A percentile compares a stretch with the other conserved stretches of the same genome.
Conservation (phyloP, 2,888 invertebrate species). For the Sericinus montela region DNA sequence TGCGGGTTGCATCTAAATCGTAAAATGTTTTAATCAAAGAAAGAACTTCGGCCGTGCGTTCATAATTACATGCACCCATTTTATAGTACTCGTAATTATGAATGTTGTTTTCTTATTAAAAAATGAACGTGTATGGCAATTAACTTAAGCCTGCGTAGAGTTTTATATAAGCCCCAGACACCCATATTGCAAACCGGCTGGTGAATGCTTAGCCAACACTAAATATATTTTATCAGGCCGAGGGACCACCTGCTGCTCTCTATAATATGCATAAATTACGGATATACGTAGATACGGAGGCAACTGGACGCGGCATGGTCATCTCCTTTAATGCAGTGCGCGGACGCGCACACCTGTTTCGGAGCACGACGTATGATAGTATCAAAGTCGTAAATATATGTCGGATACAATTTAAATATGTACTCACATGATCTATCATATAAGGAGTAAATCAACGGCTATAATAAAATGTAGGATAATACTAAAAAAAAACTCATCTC, state of each 20-base stretch:
- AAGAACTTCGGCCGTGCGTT: too few species aligned
- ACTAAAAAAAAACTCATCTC: too few species aligned
- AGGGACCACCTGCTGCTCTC: conserved; percentile 16
- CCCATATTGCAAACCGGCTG: conserved; percentile 19
- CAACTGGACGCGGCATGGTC: conserved; percentile 15
- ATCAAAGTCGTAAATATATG: not conserved
- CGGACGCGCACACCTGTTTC: conserved; percentile 20
- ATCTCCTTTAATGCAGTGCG: conserved; percentile 15
- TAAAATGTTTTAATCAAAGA: too few species aligned
- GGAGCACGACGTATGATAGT: not conserved
- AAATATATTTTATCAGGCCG: conserved; percentile 17
- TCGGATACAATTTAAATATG: not conserved
- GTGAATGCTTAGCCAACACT: conserved; percentile 14
- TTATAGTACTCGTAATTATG: too few species aligned
- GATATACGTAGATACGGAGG: conserved; percentile 14
- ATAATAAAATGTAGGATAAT: too few species aligned
- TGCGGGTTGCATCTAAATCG: too few species aligned
- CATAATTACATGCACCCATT: too few species aligned
- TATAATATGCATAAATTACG: conserved; percentile 13
- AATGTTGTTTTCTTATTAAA: not conserved
- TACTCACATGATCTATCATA: too few species aligned
- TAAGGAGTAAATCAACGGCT: too few species aligned
- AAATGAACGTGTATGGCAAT: not conserved
- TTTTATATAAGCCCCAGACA: conserved; percentile 1
- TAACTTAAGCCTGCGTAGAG: not conserved